Evolutionary conservation across 53 echinoderm and acorn worm species (phyloP).

Genomic region (Patiria pectinifera): DNA sequence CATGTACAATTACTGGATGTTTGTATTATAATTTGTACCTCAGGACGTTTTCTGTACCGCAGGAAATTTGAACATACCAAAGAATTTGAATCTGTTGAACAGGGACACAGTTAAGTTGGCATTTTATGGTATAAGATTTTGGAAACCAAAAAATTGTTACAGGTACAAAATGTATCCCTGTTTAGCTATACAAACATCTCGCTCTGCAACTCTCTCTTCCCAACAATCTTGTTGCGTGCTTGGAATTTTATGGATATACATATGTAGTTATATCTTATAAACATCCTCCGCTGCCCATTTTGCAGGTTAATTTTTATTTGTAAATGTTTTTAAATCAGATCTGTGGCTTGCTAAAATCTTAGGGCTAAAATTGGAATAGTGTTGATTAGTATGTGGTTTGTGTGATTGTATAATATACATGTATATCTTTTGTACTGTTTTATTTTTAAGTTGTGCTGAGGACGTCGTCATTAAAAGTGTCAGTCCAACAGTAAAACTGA

Average conservation of each 20-base stretch:
- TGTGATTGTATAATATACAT: background rate
- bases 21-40: too few relatives aligned
- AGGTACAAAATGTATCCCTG: too few relatives aligned
- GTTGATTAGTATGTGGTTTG: conserved; percentile 11
- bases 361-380: background rate
- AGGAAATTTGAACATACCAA: too few relatives aligned
- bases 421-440: background rate
- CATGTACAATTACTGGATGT: too few relatives aligned
- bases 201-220: background rate
- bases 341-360: background rate
- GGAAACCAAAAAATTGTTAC: too few relatives aligned
- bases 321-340: background rate
- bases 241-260: background rate
- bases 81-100: too few relatives aligned
- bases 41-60: too few relatives aligned
- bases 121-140: too few relatives aligned
- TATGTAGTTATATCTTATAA: background rate
- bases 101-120: too few relatives aligned
- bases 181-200: background rate
- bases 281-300: background rate
- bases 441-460: conserved; percentile 1
- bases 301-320: background rate
- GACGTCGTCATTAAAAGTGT: conserved; percentile 11
- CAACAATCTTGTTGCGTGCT: background rate
- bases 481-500: background rate